These are phyloP conservation scores for Pseudorhombus dupliciocellatus DNA, from an alignment of 2,113 vertebrate species.

Conservation along the genomic window DNA sequence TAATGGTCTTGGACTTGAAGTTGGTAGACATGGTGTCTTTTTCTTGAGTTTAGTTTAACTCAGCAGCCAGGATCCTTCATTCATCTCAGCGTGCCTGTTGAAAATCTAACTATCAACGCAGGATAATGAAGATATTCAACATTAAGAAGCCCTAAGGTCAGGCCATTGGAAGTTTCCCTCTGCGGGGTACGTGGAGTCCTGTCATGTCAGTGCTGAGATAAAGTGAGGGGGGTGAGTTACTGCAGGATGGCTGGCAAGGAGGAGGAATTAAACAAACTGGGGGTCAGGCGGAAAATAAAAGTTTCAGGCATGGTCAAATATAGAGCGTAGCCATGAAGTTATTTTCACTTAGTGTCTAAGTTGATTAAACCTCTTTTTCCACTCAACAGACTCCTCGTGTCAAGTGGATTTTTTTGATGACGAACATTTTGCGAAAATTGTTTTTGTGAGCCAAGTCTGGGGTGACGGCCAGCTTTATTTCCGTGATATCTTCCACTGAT, in stretches of 20 bases:
- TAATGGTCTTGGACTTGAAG: slow-evolving; percentile 15
- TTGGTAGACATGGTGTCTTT: slow-evolving; percentile 19
- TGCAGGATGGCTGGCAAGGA: slow-evolving; percentile 74
- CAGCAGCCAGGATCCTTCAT: slow-evolving; percentile 30
- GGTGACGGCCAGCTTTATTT: not conserved
- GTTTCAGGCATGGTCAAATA: slow-evolving; percentile 55
- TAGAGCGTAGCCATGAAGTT: slow-evolving; percentile 44
- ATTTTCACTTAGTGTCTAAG: slow-evolving; percentile 56
- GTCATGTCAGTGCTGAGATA: slow-evolving; percentile 48
- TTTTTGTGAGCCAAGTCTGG: slow-evolving; percentile 3
- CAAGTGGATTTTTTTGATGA: slow-evolving; percentile 13
- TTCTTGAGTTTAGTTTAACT: slow-evolving; percentile 40
- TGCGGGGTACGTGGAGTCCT: slow-evolving; percentile 45
- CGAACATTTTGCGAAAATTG: slow-evolving; percentile 11
- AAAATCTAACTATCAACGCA: slow-evolving; percentile 56
- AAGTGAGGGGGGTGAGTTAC: slow-evolving; percentile 64
- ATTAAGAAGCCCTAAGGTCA: slow-evolving; percentile 48
- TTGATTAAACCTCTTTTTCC: slow-evolving; percentile 66
- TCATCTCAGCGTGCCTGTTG: slow-evolving; percentile 35
- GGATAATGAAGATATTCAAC: slow-evolving; percentile 34
- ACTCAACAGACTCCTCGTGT: slow-evolving; percentile 19
- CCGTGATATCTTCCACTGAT: slow-evolving; percentile 16
- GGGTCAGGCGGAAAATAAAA: slow-evolving; percentile 67
- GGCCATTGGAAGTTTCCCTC: slow-evolving; percentile 38
- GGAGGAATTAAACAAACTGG: slow-evolving; percentile 73